Conservation (phyloP, 2,797 vertebrate species). For the Chaetodon trifasciatus region DNA sequence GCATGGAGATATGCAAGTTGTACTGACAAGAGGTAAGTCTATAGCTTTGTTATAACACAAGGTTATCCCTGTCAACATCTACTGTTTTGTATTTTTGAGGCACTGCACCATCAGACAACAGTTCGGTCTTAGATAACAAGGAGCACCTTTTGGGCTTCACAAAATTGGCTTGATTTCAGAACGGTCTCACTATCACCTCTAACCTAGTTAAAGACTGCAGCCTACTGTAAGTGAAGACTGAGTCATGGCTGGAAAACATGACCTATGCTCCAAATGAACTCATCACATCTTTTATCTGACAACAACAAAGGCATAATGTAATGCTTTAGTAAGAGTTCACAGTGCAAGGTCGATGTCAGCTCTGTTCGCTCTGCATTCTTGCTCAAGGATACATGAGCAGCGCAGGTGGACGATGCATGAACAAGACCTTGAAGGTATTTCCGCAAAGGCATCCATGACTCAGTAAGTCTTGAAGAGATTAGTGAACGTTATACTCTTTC, state of each 20-base stretch:
- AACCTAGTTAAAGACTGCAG: neutral
- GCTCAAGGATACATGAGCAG: constrained; percentile 2
- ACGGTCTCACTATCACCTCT: neutral
- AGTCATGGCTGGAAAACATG: neutral
- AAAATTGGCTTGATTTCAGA: neutral
- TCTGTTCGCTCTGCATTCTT: constrained; percentile 7
- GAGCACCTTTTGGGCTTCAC: neutral
- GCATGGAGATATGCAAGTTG: neutral
- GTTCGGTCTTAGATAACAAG: neutral
- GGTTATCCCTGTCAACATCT: neutral
- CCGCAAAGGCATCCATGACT: neutral
- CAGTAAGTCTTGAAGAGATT: neutral
- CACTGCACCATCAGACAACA: neutral
- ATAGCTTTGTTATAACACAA: neutral
- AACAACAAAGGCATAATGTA: neutral
- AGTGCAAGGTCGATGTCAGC: neutral
- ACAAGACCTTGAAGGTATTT: neutral
- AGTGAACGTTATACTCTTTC: neutral
- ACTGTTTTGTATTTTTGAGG: neutral
- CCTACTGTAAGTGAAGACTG: neutral
- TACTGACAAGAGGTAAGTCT: neutral
- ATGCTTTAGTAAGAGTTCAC: constrained; percentile 1
- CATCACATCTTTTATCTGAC: neutral
- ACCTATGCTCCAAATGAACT: neutral
- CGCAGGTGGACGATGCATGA: neutral